These are phyloP conservation scores for Masticophis lateralis DNA, from an alignment of 2,797 vertebrate genomes.

Conservation along the genomic window DNA sequence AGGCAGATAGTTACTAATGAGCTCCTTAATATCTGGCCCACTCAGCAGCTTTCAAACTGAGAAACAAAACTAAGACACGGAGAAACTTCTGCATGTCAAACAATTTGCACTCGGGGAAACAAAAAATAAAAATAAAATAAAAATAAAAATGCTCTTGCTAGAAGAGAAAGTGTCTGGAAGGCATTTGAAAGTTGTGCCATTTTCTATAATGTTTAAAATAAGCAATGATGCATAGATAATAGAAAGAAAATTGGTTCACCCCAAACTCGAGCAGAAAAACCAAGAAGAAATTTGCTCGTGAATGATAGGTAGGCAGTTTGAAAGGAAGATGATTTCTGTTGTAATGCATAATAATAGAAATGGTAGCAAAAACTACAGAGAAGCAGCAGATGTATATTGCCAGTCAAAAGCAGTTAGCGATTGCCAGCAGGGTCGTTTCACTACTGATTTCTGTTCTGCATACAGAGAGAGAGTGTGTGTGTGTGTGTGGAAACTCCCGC, in stretches of 20 bases:
- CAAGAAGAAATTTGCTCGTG: neutral
- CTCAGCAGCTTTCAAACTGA: neutral
- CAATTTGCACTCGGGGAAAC: neutral
- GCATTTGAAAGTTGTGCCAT: slow-evolving; percentile 24
- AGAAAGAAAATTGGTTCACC: slow-evolving; percentile 13
- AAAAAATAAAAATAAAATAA: too few relatives aligned
- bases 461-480: neutral
- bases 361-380: neutral
- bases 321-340: neutral
- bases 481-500: neutral
- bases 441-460: neutral
- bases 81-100: neutral
- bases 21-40: neutral
- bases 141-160: neutral
- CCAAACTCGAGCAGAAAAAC: slow-evolving; percentile 4
- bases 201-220: slow-evolving; percentile 23
- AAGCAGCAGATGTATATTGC: neutral
- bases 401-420: neutral
- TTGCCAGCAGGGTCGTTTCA: neutral
- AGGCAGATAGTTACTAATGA: slow-evolving; percentile 18
- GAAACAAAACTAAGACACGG: neutral
- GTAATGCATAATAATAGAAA: neutral
- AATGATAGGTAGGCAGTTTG: slow-evolving; percentile 11
- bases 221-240: neutral
- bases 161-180: neutral